Evolutionary conservation across 2,113 vertebrate genomes (phyloP), one percentile per base, ranked within the genome.

Genomic region (Cairina moschata): DNA sequence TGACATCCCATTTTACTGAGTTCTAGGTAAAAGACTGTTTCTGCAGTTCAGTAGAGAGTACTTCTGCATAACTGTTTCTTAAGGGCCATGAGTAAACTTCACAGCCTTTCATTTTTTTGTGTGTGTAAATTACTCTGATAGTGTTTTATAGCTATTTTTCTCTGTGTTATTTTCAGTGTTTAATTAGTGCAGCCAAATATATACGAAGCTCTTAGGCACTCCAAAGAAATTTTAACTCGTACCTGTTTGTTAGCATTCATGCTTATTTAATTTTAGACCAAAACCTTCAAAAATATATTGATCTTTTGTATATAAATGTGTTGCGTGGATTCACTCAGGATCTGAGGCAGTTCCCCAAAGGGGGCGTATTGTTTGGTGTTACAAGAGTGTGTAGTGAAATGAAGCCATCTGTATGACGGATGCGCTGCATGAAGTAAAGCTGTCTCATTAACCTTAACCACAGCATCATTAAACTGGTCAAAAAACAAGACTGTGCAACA

Each of bases 251-350:
- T 90, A n/a, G 15, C 10, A 23, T 67, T 95, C 72, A 29, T 40
- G 58, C 83, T 95, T 63, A 26, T 89, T 97, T 91, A 79, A 90
- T 95, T 97, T 92, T 84, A 73, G 22, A 80, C 7, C 55, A 46
- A 90, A 42, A 17, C 60, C 62, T 68, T 38, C 17, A 36, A 83
- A 86, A 62, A 31, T 38, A 22, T 62, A 32, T 34, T 75, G n/a
- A 32, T 42, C 7, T 46, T 93, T 94, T 88, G 34, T 54, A 62
- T 80, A 60, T 44, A 69, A 56, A 31, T 83, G 1, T 38, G 72
- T 38, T 85, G 17, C 28, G 34, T 58, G 29, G 16, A 48, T 93
- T 91, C 44, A 48, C 59, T 93, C 69, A 60, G 71, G 63, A 76
- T 83, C 26, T 95, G 72, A 65, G 36, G 23, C 62, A 1, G 0